phyloP scores from a whole-genome alignment of 2,113 vertebrate species.

The Leptobrachium leishanense region DNA sequence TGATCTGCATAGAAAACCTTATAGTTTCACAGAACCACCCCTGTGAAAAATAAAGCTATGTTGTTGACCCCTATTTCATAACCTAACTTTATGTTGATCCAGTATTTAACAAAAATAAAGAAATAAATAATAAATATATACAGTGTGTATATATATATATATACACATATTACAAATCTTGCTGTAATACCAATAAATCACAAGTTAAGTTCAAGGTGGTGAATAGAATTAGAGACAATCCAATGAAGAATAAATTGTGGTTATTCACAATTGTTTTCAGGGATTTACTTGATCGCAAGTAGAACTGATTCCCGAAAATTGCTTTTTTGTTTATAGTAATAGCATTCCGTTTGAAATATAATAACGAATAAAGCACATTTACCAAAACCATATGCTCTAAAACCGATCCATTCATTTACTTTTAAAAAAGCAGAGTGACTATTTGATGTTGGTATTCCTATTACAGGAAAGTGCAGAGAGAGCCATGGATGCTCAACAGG shows the following conservation, averaged over 20 bases:
- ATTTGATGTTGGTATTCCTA: conserved; percentile 7
- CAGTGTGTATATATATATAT: too few species aligned
- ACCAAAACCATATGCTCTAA: not conserved
- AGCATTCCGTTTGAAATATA: not conserved
- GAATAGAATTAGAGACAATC: not conserved
- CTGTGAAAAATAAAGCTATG: too few species aligned
- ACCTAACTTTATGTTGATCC: too few species aligned
- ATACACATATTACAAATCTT: too few species aligned
- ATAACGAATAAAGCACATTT: not conserved
- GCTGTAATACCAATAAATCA: too few species aligned
- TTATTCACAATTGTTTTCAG: not conserved
- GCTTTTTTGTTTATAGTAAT: not conserved
- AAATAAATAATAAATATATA: too few species aligned
- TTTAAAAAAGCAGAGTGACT: conserved; percentile 12
- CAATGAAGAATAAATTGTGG: not conserved
- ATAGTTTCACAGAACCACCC: too few species aligned
- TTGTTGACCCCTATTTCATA: too few species aligned
- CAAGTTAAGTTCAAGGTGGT: too few species aligned
- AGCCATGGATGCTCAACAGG: not conserved
- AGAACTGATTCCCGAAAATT: not conserved
- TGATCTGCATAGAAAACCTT: not conserved
- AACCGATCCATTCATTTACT: not conserved
- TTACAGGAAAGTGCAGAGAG: conserved; percentile 4
- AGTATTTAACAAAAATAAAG: too few species aligned
- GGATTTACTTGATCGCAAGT: not conserved